Conservation (phyloP, 1,140 invertebrate species). For the Euschistus heros region DNA sequence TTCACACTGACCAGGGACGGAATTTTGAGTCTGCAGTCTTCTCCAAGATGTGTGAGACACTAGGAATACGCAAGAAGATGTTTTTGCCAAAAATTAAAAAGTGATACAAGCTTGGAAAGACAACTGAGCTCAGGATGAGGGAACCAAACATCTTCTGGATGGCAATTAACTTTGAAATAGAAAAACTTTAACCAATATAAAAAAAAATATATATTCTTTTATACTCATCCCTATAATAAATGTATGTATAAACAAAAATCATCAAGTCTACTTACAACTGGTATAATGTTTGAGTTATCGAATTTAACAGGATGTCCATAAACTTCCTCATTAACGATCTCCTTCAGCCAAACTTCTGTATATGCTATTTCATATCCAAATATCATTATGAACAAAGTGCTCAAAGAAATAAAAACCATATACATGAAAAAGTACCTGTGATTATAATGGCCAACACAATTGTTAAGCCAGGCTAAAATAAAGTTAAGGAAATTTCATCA, state of each 20-base stretch:
- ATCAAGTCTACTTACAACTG: slow-evolving; percentile 42
- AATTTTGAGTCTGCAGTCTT: too few species aligned
- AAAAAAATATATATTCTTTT: too few species aligned
- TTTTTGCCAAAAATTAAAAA: too few species aligned
- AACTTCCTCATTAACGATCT: slow-evolving; percentile 44
- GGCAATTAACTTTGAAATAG: too few species aligned
- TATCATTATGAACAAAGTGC: slow-evolving; percentile 74
- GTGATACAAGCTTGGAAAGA: too few species aligned
- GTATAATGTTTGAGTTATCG: slow-evolving; percentile 61
- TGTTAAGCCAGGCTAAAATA: slow-evolving; percentile 84
- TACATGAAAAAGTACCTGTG: slow-evolving; percentile 91
- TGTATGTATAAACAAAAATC: neutral
- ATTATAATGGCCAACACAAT: slow-evolving; percentile 91
- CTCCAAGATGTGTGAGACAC: too few species aligned
- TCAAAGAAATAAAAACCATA: slow-evolving; percentile 79
- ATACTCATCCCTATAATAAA: slow-evolving; percentile 6
- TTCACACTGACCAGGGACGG: too few species aligned
- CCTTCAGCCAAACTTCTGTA: slow-evolving; percentile 60
- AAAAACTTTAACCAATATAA: too few species aligned
- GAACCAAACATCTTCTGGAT: too few species aligned
- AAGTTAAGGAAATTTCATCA: slow-evolving; percentile 3
- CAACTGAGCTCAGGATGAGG: too few species aligned
- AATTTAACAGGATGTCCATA: slow-evolving; percentile 69
- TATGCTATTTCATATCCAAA: slow-evolving; percentile 79
- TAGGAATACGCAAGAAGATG: too few species aligned